Base-by-base conservation (phyloP, 2,797 vertebrate species). In the Anabacerthia variegaticeps region DNA sequence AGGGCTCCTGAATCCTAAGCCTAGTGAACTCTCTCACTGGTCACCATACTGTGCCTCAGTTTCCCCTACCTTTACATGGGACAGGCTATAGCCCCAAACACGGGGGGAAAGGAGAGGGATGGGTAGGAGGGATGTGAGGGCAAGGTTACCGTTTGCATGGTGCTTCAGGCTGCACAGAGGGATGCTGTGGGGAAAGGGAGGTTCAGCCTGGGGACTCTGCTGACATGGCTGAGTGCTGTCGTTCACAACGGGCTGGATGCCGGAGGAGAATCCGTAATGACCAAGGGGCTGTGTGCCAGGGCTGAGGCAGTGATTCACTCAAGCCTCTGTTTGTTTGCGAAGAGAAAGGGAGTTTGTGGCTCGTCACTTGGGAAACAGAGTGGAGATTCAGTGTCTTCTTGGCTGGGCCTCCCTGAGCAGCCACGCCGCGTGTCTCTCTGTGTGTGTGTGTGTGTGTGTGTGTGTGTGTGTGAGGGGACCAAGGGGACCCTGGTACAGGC, bases 281-380 rank as follows among this genome's bases (percentile, higher is more conserved):
- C 94, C 7, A 4, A 74, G 75, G 79, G 78, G 71, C 93, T 96
- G 95, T 5, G 28, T 94, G 94, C 63, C 80, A 80, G 68, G 85
- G 59, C 83, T 21, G 15, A 94, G 88, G 75, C 95, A 88, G 80
- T 12, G 58, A 90, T 89, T 97, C 67, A 27, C 93, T 98, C 95
- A 98, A 98, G 92, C 96, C 94, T 85, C 91, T 92, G 88, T 97
- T 98, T 98, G 98, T 98, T 97, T 97, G 95, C 91, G 90, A 94
- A 96, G 91, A 97, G 97, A 98, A 98, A 96, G 97, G 93, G 97
- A 97, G 96, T 96, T 97, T 98, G 97, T 98, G 96, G 95, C 85
- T 72, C 58, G 69, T 91, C 90, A 81, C 88, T 96, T 71, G 74
- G 75, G 91, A 97, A 98, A 98, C 98, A 98, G 97, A 97, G 96